These are phyloP conservation scores for Spongilla lacustris DNA, from an alignment of 37 sponge, comb jelly and placozoan species.

Conservation along the genomic window DNA sequence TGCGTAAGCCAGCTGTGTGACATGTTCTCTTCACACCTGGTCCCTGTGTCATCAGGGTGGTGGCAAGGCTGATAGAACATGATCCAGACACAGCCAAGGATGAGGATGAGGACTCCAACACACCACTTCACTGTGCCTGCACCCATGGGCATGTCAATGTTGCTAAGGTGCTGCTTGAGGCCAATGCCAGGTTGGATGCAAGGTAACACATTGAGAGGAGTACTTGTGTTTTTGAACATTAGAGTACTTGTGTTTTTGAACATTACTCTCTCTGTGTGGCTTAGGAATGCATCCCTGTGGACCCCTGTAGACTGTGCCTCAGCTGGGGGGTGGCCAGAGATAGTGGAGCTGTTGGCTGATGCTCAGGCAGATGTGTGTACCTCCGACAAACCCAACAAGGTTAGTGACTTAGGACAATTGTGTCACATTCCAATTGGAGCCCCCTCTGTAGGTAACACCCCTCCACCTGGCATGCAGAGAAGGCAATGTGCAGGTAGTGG, in stretches of 20 bases:
- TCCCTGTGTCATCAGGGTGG: slow-evolving; percentile 22
- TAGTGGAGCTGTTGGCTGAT: slow-evolving; percentile 61
- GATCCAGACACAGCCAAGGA: slow-evolving; percentile 50
- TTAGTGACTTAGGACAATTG: background rate
- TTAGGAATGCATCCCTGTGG: slow-evolving; percentile 74
- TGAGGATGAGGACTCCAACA: slow-evolving; percentile 92
- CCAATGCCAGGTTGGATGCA: slow-evolving; percentile 72
- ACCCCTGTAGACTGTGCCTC: slow-evolving; percentile 89
- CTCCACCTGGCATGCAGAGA: slow-evolving; percentile 83
- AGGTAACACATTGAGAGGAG: too few species aligned
- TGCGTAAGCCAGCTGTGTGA: slow-evolving; percentile 37
- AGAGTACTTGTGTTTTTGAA: too few species aligned
- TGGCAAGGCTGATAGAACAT: slow-evolving; percentile 22
- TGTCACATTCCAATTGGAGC: background rate
- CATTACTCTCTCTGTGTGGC: too few species aligned
- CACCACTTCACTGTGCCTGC: slow-evolving; percentile 92
- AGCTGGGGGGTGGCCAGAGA: slow-evolving; percentile 32
- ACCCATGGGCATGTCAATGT: slow-evolving; percentile 68
- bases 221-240: too few species aligned
- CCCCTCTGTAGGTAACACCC: slow-evolving; percentile 71
- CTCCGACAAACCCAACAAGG: slow-evolving; percentile 48
- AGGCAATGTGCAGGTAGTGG: slow-evolving; percentile 48
- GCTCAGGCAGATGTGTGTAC: slow-evolving; percentile 74
- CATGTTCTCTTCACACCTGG: background rate
- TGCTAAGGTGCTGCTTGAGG: slow-evolving; percentile 59